Evolutionary conservation across 2,888 invertebrate species (phyloP), one percentile per base, ranked within the genome.

Genomic region (Synanthedon myopaeformis): DNA sequence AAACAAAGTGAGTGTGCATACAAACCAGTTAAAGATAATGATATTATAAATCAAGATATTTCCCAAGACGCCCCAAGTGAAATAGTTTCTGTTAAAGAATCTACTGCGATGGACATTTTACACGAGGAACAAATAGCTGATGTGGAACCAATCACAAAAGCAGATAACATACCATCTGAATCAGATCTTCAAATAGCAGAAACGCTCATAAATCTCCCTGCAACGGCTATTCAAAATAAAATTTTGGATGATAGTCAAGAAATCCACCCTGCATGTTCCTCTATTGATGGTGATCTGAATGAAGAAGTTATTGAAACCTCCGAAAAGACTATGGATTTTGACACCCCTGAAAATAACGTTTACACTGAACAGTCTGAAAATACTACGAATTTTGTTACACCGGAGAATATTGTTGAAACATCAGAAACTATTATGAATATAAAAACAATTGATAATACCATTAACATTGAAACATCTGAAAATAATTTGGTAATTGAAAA

Each of bases 121-220:
- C n/a, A 45, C 5, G 45, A 45, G 45, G n/a, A 13, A 4, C 13
- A 45, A 45, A 13, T 45, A 45, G 14, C 6, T 49, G 23, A 49
- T 6, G 11, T 49, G 13, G 13, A 10, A 13, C 11, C 41, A 35
- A 35, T 35, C 12, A 51, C 23, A 13, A 51, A 35, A 12, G n/a
- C 53, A 3, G 71, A 80, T 58, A 79, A 60, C 64, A 57, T 67
- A 45, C 88, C 84, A 4, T 74, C 88, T 19, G 88, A 87, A 69
- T 86, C 86, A 12, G 88, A 85, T 65, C 70, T 88, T 13, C 88
- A 88, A 72, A 79, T 88, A 57, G 88, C 88, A 14, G 86, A 88
- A 67, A 74, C 88, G 2, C 74, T 88, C 17, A 81, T 88, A 52
- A 88, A 80, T 66, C 71, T 88, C 45, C 88, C 88, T 5, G 70